These are phyloP conservation scores for Hirtodrosophila alboralis DNA, from an alignment of 2,888 invertebrate genomes.

Conservation along the genomic window DNA sequence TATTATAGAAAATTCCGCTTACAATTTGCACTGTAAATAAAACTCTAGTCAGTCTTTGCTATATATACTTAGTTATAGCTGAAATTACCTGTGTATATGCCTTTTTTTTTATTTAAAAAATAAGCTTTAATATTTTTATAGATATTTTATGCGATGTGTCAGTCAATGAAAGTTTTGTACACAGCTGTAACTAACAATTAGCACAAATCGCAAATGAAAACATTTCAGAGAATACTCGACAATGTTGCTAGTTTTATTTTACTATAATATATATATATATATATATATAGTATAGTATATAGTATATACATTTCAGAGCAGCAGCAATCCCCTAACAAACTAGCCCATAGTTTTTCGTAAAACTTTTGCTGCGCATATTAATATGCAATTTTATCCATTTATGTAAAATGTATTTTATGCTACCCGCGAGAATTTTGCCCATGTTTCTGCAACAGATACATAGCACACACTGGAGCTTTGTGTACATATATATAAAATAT, in stretches of 20 bases:
- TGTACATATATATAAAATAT: conserved; percentile 33
- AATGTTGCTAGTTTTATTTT: conserved; percentile 3
- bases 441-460: conserved; percentile 36
- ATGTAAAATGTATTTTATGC: conserved; percentile 71
- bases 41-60: too few species aligned
- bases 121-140: too few species aligned
- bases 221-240: conserved; percentile 39
- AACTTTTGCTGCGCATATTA: conserved; percentile 63
- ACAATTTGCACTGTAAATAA: background rate
- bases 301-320: too few species aligned
- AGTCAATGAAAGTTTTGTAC: conserved; percentile 17
- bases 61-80: too few species aligned
- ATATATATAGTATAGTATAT: background rate
- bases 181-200: conserved; percentile 56
- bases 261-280: background rate
- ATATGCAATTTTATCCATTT: conserved; percentile 64
- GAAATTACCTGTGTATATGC: too few species aligned
- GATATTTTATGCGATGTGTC: background rate
- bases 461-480: conserved; percentile 12
- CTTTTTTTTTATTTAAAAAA: too few species aligned
- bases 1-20: too few species aligned
- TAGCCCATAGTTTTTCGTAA: conserved; percentile 29
- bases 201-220: conserved; percentile 46
- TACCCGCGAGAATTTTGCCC: conserved; percentile 62
- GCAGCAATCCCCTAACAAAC: too few species aligned